Percentiles rank a stretch among this genome's conserved stretches.
Conservation (phyloP, 2,797 vertebrate species). For the Tapera naevia region DNA sequence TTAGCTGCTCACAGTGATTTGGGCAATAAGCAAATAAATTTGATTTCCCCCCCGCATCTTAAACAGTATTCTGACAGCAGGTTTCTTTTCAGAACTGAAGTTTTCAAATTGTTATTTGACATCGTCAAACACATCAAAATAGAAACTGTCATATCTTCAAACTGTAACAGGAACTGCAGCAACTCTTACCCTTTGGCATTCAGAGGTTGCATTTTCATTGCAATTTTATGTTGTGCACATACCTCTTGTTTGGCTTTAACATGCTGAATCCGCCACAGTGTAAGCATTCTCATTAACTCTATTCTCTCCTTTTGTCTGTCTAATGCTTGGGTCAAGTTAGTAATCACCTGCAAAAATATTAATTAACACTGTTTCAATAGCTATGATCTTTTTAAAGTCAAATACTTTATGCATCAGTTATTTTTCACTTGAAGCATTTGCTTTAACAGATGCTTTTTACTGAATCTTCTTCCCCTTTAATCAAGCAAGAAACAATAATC, state of each 20-base stretch:
- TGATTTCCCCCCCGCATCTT: no score
- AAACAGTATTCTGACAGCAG: neutral
- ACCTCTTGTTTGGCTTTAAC: slow-evolving; percentile 84
- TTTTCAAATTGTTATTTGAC: slow-evolving; percentile 1
- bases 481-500: neutral
- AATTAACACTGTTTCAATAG: neutral
- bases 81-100: accelerated
- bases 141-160: neutral
- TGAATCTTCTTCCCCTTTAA: neutral
- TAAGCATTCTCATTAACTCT: slow-evolving; percentile 89
- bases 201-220: neutral
- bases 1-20: neutral
- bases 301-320: slow-evolving; percentile 88
- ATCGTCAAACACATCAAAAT: neutral
- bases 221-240: slow-evolving; percentile 31
- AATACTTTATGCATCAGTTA: neutral
- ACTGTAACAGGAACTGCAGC: neutral
- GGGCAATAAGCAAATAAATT: no score
- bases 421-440: neutral
- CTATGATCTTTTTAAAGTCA: neutral
- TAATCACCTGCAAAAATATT: slow-evolving; percentile 83
- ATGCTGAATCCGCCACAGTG: slow-evolving; percentile 86
- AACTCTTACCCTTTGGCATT: neutral
- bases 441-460: neutral
- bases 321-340: slow-evolving; percentile 85